Conservation (phyloP, 2,888 invertebrate species). For the Unio pictorum region DNA sequence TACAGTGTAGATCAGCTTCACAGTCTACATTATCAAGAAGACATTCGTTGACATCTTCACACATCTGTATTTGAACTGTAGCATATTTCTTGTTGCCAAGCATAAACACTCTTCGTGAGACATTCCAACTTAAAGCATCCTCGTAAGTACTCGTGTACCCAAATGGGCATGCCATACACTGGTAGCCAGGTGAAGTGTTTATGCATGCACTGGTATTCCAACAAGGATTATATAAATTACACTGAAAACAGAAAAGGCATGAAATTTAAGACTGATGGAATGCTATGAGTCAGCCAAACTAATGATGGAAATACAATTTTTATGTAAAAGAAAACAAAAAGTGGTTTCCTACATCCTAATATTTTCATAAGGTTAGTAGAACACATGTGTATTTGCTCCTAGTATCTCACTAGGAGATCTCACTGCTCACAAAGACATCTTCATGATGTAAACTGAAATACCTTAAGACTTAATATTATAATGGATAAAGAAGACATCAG, state of each 20-base stretch:
- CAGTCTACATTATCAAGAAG: conserved; percentile 43
- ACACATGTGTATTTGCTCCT: no score
- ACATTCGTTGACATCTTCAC: conserved; percentile 44
- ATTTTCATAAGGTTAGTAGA: no score
- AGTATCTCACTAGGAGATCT: no score
- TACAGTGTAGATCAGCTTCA: conserved; percentile 42
- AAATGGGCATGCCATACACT: conserved; percentile 41
- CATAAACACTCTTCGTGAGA: conserved; percentile 32
- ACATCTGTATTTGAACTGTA: conserved; percentile 23
- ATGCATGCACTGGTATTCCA: conserved; percentile 28
- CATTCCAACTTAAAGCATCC: conserved; percentile 36
- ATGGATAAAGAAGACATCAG: no score
- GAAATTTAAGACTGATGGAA: no score
- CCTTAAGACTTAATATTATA: no score
- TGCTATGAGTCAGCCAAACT: no score
- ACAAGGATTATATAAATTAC: conserved; percentile 26
- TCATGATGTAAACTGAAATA: no score
- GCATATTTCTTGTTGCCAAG: conserved; percentile 23
- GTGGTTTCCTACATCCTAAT: no score
- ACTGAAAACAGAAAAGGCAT: conserved; percentile 16
- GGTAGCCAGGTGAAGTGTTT: conserved; percentile 47
- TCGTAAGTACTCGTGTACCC: conserved; percentile 43
- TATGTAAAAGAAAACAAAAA: no score
- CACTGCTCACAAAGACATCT: no score
- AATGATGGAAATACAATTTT: no score